Percentiles rank a stretch among this genome's conserved stretches.
Conservation (phyloP, 2,888 invertebrate genomes). For the Euproctis similis region DNA sequence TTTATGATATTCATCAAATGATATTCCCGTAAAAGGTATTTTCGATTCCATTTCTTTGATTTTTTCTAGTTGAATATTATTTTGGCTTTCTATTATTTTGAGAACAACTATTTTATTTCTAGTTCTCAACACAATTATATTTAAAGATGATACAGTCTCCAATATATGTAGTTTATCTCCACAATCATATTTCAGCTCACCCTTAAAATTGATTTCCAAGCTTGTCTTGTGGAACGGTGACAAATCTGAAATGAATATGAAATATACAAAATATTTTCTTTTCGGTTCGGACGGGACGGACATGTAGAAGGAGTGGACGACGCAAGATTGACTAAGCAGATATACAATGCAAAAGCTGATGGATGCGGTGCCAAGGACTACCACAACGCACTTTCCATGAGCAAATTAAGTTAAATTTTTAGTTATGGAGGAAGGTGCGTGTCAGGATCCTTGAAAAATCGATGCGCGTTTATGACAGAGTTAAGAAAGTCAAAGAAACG, state of each 20-base stretch:
- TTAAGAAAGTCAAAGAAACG: too few species aligned
- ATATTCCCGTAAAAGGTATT: slow-evolving; percentile 52
- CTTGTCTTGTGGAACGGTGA: slow-evolving; percentile 38
- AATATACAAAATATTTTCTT: too few species aligned
- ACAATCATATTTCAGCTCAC: slow-evolving; percentile 38
- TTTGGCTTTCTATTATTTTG: slow-evolving; percentile 31
- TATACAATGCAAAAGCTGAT: too few species aligned
- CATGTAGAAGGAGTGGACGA: too few species aligned
- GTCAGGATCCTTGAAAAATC: too few species aligned
- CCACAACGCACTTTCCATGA: too few species aligned
- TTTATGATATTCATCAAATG: slow-evolving; percentile 54
- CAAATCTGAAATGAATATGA: slow-evolving; percentile 36
- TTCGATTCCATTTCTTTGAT: slow-evolving; percentile 46
- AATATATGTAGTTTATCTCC: slow-evolving; percentile 40
- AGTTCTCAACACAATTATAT: slow-evolving; percentile 52
- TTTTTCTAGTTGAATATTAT: slow-evolving; percentile 34
- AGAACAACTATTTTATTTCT: slow-evolving; percentile 50
- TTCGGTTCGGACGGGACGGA: too few species aligned
- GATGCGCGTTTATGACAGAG: too few species aligned
- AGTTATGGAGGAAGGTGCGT: too few species aligned
- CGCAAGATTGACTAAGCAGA: neutral
- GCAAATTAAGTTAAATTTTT: too few species aligned
- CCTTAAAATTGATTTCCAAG: slow-evolving; percentile 27
- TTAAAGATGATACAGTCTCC: slow-evolving; percentile 50
- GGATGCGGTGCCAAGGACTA: neutral